phyloP scores from a whole-genome alignment of 2,113 vertebrate species.

The Plotosus lineatus region DNA sequence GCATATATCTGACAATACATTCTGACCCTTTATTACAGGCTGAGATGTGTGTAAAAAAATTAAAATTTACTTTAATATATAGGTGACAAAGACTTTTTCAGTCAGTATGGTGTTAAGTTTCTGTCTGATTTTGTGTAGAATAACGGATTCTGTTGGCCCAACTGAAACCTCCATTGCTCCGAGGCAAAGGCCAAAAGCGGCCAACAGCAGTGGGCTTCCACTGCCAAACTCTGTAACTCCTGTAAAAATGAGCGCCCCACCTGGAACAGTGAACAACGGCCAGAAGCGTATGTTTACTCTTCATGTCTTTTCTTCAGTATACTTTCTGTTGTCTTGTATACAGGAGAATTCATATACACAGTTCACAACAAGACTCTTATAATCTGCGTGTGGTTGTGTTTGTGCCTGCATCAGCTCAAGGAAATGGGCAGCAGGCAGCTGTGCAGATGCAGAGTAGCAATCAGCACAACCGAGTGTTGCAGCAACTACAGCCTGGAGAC shows the following conservation, averaged over 20 bases:
- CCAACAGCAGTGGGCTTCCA: constrained; percentile 77
- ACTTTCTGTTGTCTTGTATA: neutral
- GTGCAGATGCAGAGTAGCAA: constrained; percentile 67
- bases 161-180: constrained; percentile 98
- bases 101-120: neutral
- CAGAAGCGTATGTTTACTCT: constrained; percentile 80
- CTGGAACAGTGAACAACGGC: constrained; percentile 76
- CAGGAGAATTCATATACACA: neutral
- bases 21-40: too few species aligned
- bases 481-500: constrained; percentile 94
- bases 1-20: too few species aligned
- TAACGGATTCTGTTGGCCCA: constrained; percentile 90
- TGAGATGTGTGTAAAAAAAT: too few species aligned
- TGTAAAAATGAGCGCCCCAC: constrained; percentile 81
- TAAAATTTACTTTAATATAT: neutral
- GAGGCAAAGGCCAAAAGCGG: constrained; percentile 92
- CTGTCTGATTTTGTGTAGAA: constrained; percentile 69
- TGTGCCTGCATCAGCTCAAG: constrained; percentile 64
- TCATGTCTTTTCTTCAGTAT: neutral
- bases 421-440: constrained; percentile 66
- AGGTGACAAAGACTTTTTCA: neutral
- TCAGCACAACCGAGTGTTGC: constrained; percentile 86
- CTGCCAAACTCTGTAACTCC: constrained; percentile 87
- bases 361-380: neutral
- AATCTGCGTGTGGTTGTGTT: neutral